These are phyloP conservation scores for Gortyna flavago DNA, from an alignment of 2,888 invertebrate genomes.

Conservation along the genomic window DNA sequence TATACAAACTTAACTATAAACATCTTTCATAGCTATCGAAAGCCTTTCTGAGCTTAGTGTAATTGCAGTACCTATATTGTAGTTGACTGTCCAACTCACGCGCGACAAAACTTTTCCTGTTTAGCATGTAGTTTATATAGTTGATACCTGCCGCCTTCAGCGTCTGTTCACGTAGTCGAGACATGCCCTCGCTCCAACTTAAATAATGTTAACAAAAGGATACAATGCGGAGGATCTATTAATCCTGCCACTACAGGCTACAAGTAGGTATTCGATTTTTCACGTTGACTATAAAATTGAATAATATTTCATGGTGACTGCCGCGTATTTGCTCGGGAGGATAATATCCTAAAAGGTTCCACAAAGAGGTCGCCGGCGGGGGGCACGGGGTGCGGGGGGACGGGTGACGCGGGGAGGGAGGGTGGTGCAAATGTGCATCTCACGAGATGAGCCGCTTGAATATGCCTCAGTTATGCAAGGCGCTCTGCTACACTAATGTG, in stretches of 20 bases:
- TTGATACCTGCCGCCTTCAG: neutral
- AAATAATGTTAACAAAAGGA: conserved; percentile 14
- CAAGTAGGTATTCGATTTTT: conserved; percentile 49
- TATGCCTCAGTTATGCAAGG: conserved; percentile 70
- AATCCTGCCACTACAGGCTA: conserved; percentile 7
- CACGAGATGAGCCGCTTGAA: conserved; percentile 75
- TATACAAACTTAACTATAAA: neutral
- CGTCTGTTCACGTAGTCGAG: conserved; percentile 19
- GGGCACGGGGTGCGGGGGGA: conserved; percentile 38
- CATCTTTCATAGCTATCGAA: neutral
- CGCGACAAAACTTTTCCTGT: conserved; percentile 5
- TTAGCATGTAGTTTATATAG: conserved; percentile 14
- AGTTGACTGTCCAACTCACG: neutral
- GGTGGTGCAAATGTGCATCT: conserved; percentile 80
- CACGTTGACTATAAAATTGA: conserved; percentile 57
- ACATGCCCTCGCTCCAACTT: conserved; percentile 25
- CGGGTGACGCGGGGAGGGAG: neutral
- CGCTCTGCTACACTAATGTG: conserved; percentile 11
- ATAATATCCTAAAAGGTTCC: conserved; percentile 75
- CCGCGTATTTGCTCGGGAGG: conserved; percentile 53
- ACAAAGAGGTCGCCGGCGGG: conserved; percentile 72
- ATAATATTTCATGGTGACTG: conserved; percentile 61
- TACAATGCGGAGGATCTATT: conserved; percentile 13
- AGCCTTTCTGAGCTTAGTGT: neutral
- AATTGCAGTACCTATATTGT: no score